Percentiles rank a stretch among this genome's conserved stretches.
Evolutionary conservation across 1,140 invertebrate species (phyloP).

Genomic region (Pogonomyrmex californicus): DNA sequence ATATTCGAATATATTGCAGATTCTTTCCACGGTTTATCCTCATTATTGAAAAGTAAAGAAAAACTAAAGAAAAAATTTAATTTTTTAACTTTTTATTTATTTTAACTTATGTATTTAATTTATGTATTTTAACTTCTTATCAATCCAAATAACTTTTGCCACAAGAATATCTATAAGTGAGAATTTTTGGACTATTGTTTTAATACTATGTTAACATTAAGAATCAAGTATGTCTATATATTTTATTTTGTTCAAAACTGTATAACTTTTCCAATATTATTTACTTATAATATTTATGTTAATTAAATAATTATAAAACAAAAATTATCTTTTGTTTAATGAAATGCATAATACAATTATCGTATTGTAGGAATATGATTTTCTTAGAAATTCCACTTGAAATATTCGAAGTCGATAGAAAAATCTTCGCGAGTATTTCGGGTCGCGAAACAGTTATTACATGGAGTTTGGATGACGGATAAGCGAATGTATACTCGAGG

Average conservation of each 20-base stretch:
- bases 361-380: background rate
- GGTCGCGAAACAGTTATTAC: constrained; percentile 57
- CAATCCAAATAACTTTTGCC: too few species aligned
- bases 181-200: background rate
- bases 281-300: background rate
- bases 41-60: background rate
- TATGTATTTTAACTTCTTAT: too few species aligned
- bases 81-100: constrained; percentile 12
- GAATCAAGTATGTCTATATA: background rate
- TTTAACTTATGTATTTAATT: too few species aligned
- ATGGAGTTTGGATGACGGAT: constrained; percentile 56
- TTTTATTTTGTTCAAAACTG: background rate
- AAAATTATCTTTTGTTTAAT: constrained; percentile 1
- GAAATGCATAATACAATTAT: background rate
- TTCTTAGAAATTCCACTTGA: background rate
- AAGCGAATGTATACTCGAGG: constrained; percentile 54
- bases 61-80: background rate
- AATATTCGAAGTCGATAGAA: constrained; percentile 36
- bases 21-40: background rate
- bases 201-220: background rate
- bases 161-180: background rate
- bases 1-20: background rate
- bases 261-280: background rate
- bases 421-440: constrained; percentile 41
- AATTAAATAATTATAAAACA: background rate